Percentiles rank a stretch among this genome's conserved stretches.
Conservation (phyloP, 2,113 vertebrate species). For the Cricetomys ansorgei region DNA sequence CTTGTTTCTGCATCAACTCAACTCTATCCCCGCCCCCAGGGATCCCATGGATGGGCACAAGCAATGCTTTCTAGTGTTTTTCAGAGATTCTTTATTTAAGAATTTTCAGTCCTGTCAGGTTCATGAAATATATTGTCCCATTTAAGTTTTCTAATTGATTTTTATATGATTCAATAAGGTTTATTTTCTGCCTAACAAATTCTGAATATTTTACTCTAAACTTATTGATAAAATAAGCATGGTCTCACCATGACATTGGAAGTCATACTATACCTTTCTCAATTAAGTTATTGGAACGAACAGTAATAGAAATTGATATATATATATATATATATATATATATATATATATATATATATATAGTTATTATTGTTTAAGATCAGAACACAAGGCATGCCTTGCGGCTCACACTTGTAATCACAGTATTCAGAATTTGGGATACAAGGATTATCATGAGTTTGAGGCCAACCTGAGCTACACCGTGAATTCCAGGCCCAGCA, state of each 20-base stretch:
- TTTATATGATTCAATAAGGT: not conserved
- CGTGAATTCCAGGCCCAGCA: not conserved
- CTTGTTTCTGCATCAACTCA: no score
- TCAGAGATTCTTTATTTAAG: not conserved
- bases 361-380: not conserved
- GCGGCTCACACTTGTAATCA: not conserved
- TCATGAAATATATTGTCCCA: not conserved
- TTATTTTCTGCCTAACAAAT: not conserved
- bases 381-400: not conserved
- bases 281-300: not conserved
- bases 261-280: not conserved
- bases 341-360: no score
- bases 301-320: not conserved
- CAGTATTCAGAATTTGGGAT: not conserved
- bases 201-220: slow-evolving; percentile 38
- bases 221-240: not conserved
- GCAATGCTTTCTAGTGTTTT: not conserved
- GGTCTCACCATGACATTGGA: not conserved
- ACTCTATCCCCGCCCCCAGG: no score
- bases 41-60: no score
- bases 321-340: no score
- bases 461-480: not conserved
- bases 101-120: not conserved
- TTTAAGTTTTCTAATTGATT: not conserved
- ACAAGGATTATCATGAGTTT: not conserved